phyloP scores from a whole-genome alignment of 2,113 vertebrate genomes.

The Cynocephalus volans region DNA sequence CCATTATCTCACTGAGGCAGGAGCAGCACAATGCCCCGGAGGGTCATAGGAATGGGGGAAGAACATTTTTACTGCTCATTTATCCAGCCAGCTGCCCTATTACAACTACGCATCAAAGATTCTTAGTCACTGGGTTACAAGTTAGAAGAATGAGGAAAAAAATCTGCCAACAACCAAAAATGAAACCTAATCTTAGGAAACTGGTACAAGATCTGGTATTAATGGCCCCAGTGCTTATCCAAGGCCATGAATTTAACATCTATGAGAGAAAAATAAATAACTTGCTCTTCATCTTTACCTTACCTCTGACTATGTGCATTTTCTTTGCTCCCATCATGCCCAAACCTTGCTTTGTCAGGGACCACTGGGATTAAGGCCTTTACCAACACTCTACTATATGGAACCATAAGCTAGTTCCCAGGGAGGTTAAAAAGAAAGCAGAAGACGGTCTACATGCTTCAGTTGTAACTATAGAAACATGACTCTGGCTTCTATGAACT shows the following conservation, averaged over 20 bases:
- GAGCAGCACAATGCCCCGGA: slow-evolving; percentile 31
- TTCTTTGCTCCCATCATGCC: slow-evolving; percentile 53
- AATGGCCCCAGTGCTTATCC: not conserved
- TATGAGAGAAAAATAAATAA: slow-evolving; percentile 33
- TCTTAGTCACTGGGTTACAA: slow-evolving; percentile 33
- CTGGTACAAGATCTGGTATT: not conserved
- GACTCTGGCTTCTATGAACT: slow-evolving; percentile 27
- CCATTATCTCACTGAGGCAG: slow-evolving; percentile 18
- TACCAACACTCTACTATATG: not conserved
- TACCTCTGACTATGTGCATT: not conserved
- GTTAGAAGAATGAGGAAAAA: not conserved
- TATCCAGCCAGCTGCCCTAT: slow-evolving; percentile 45
- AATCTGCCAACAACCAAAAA: slow-evolving; percentile 39
- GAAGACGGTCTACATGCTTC: not conserved
- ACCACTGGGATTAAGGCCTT: not conserved
- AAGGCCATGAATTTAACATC: not conserved
- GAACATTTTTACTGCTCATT: slow-evolving; percentile 63
- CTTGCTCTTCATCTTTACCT: not conserved
- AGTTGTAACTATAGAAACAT: not conserved
- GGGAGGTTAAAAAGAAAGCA: slow-evolving; percentile 48
- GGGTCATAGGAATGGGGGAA: slow-evolving; percentile 8
- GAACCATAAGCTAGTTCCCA: not conserved
- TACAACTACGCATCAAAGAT: slow-evolving; percentile 34
- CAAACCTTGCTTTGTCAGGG: not conserved
- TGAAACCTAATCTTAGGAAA: slow-evolving; percentile 9